Evolutionary conservation across 2,888 invertebrate genomes (phyloP).

Genomic region (Craniophora ligustri): DNA sequence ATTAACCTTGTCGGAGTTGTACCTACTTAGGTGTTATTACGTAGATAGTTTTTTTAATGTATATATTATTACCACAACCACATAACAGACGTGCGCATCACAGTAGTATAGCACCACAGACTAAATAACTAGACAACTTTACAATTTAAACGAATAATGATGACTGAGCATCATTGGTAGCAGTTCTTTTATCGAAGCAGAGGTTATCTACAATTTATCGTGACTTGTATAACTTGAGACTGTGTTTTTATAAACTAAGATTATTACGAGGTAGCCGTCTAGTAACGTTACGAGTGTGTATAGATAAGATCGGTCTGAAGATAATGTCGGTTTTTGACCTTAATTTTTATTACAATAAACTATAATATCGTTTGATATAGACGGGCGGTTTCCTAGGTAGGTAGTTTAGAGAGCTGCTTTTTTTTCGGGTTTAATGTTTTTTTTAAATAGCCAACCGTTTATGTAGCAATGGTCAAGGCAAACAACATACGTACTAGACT

Average conservation of each 20-base stretch:
- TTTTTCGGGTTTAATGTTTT: too few species aligned
- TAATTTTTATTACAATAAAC: not conserved
- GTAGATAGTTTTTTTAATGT: conserved; percentile 10
- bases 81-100: conserved; percentile 36
- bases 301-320: conserved; percentile 1
- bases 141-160: conserved; percentile 15
- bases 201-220: conserved; percentile 22
- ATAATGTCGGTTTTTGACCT: not conserved
- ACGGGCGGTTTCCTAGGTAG: not conserved
- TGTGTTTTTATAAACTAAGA: conserved; percentile 17
- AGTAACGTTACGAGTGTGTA: conserved; percentile 10
- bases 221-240: conserved; percentile 17
- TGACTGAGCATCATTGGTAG: conserved; percentile 37
- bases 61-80: conserved; percentile 16
- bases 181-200: conserved; percentile 4
- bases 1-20: conserved; percentile 27
- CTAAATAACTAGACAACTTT: conserved; percentile 33
- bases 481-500: too few species aligned
- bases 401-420: too few species aligned
- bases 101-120: conserved; percentile 40
- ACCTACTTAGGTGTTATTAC: conserved; percentile 10
- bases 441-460: too few species aligned
- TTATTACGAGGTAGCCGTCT: conserved; percentile 6
- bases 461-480: too few species aligned
- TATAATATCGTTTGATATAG: conserved; percentile 12